Percentiles rank a stretch among this genome's conserved stretches.
Conservation (phyloP, 1,140 invertebrate genomes). For the Phenacoccus solenopsis region DNA sequence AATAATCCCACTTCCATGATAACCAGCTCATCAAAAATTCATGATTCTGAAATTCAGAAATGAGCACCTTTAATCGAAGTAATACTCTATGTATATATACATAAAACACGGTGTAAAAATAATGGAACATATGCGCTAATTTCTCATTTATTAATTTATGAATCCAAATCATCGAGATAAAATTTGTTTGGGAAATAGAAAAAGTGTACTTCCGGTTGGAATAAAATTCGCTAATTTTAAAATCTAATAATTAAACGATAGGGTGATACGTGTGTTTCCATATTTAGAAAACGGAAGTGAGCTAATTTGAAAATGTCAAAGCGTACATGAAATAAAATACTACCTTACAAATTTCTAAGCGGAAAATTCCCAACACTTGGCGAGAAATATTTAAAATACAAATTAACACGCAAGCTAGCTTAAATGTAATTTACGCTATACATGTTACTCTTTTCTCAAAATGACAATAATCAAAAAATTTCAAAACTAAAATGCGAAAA, state of each 20-base stretch:
- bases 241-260: not conserved
- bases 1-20: conserved; percentile 15
- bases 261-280: not conserved
- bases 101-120: too few relatives aligned
- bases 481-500: not conserved
- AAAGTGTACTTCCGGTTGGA: not conserved
- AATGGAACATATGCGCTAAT: too few relatives aligned
- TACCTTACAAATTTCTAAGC: too few relatives aligned
- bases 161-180: too few relatives aligned
- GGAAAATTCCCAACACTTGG: too few relatives aligned
- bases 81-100: too few relatives aligned
- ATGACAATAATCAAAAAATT: not conserved
- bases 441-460: not conserved
- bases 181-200: too few relatives aligned
- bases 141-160: too few relatives aligned
- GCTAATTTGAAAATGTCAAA: not conserved
- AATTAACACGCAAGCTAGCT: not conserved
- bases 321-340: not conserved
- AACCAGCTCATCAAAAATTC: not conserved
- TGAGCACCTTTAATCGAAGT: not conserved
- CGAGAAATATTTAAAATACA: too few relatives aligned
- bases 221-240: not conserved
- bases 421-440: not conserved
- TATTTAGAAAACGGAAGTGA: not conserved
- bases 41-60: not conserved